These are phyloP conservation scores for Pelmatolapia mariae DNA, from an alignment of 2,113 vertebrate genomes.

Conservation along the genomic window DNA sequence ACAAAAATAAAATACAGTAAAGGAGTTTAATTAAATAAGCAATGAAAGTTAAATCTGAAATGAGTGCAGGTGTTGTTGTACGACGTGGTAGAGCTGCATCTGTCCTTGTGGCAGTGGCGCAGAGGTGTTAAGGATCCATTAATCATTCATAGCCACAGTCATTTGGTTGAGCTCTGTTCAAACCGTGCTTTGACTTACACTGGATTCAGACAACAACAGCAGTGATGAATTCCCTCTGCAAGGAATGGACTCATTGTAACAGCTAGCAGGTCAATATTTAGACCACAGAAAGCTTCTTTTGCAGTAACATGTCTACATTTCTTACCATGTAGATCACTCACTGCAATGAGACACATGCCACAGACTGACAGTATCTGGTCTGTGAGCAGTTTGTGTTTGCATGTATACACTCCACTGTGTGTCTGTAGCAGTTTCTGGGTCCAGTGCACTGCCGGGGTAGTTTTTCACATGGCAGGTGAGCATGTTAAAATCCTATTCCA, in stretches of 20 bases:
- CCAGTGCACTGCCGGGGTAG: slow-evolving; percentile 6
- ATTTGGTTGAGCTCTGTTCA: background rate
- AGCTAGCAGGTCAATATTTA: background rate
- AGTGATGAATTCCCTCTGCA: background rate
- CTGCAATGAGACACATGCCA: accelerated
- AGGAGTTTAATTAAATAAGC: background rate
- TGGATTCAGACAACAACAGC: background rate
- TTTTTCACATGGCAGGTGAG: background rate
- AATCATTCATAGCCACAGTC: background rate
- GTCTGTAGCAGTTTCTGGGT: background rate
- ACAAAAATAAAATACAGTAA: background rate
- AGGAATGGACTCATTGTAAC: background rate
- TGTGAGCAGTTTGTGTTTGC: background rate
- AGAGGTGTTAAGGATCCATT: background rate
- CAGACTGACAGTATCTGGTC: background rate
- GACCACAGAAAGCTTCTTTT: background rate
- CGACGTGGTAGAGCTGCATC: background rate
- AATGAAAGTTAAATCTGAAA: background rate
- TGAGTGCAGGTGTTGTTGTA: background rate
- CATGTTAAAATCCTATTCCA: background rate
- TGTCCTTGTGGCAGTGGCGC: background rate
- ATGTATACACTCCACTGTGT: background rate
- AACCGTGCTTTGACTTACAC: background rate
- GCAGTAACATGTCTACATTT: background rate
- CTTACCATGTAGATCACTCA: background rate